Conservation (phyloP, 2,888 invertebrate species). For the Venustoraphidia nigricollis region DNA sequence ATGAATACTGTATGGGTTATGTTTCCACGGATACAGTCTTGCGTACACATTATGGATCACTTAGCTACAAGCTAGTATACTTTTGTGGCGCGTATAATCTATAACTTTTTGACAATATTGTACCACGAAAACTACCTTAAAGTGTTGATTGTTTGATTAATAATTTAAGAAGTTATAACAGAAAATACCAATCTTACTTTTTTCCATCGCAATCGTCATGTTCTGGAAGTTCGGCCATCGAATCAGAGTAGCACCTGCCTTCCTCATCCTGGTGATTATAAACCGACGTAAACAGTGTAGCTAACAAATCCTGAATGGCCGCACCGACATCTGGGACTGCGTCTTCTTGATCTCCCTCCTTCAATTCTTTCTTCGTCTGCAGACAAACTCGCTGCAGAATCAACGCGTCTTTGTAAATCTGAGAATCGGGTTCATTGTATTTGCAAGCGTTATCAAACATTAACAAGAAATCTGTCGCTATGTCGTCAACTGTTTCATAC, state of each 20-base stretch:
- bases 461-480: slow-evolving; percentile 75
- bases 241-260: slow-evolving; percentile 91
- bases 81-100: too few relatives aligned
- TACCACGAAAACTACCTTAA: too few relatives aligned
- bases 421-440: slow-evolving; percentile 94
- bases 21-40: too few relatives aligned
- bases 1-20: too few relatives aligned
- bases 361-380: slow-evolving; percentile 79
- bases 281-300: slow-evolving; percentile 80
- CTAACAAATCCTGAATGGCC: slow-evolving; percentile 79
- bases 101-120: too few relatives aligned
- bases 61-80: too few relatives aligned
- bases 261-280: slow-evolving; percentile 96
- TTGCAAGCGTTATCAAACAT: slow-evolving; percentile 97
- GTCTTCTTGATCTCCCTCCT: slow-evolving; percentile 59
- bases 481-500: slow-evolving; percentile 72
- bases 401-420: slow-evolving; percentile 92
- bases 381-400: slow-evolving; percentile 81
- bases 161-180: too few relatives aligned
- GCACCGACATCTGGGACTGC: slow-evolving; percentile 79
- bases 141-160: not conserved
- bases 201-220: slow-evolving; percentile 60
- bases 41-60: too few relatives aligned
- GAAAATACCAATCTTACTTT: slow-evolving; percentile 32
- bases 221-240: slow-evolving; percentile 84